Evolutionary conservation across 2,888 invertebrate genomes (phyloP), one percentile per base, ranked within the genome.

Genomic region (Automeris io): DNA sequence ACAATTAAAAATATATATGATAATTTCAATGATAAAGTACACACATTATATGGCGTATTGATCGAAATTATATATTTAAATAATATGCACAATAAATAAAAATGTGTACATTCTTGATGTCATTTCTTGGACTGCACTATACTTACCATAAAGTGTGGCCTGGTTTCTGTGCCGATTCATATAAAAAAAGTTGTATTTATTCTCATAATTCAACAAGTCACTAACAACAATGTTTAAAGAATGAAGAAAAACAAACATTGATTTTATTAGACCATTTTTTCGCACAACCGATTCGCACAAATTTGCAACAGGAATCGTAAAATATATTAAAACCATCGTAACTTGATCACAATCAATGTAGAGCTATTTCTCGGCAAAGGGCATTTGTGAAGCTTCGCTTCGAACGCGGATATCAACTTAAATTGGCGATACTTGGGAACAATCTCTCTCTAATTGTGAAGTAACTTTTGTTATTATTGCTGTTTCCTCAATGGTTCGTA

Each of bases 401-500:
- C 31, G 11, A 16, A 11, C 7, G 31, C 22, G 13, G 5, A 43
- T 60, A 41, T 51, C 64, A 57, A 55, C 44, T 52, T 58, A 40
- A 37, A 41, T 46, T 62, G 59, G 64, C 37, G 37, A 24, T 18
- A 16, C 43, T 45, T 50, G 44, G 44, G 49, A 58, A 63, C 58
- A 65, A 59, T 54, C 42, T 55, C 47, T 42, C 56, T 56, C 58
- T 72, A 72, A 73, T 71, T 71, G 70, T 55, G 46, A 65, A 61
- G 57, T 59, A 61, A 70, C 64, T 64, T 72, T 65, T 67, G 57
- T 71, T 70, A 67, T 69, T 70, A 64, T 71, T 56, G 49, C 47
- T 56, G 49, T 47, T 57, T 57, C 53, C 54, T 46, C 49, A 54
- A 47, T 54, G 39, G 40, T 38, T 42, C 41, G 43, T 59, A 68